A percentile compares a stretch with the other conserved stretches of the same genome.
Conservation (phyloP, 2,797 vertebrate species). For the Ctenochaetus hawaiiensis region DNA sequence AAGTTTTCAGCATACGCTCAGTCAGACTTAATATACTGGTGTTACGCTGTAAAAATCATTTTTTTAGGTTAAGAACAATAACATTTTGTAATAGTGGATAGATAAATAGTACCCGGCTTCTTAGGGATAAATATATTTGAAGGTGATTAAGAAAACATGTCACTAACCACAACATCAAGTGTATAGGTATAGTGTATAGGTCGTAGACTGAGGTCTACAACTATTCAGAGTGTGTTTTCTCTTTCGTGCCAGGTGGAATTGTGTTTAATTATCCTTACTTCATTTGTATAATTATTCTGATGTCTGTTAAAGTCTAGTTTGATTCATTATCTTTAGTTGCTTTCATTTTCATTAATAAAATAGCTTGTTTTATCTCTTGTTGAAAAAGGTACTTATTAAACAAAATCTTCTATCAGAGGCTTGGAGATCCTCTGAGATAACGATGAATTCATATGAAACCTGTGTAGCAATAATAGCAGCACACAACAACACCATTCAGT, state of each 20-base stretch:
- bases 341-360: neutral
- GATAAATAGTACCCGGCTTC: neutral
- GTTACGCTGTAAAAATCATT: neutral
- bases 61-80: neutral
- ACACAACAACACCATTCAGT: neutral
- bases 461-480: neutral
- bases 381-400: neutral
- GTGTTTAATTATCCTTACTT: neutral
- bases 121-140: neutral
- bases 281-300: neutral
- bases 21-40: neutral
- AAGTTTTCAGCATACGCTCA: slow-evolving; percentile 7
- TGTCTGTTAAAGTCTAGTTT: neutral
- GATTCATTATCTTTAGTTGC: neutral
- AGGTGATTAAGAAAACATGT: neutral
- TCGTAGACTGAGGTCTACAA: too few relatives aligned
- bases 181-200: neutral
- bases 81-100: too few relatives aligned
- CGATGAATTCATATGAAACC: too few relatives aligned
- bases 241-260: neutral
- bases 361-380: neutral
- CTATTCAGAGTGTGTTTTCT: too few relatives aligned
- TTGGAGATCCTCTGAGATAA: neutral
- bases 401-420: neutral
- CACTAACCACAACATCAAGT: neutral